Conservation (phyloP, 1,140 invertebrate species). For the Hormaphis cornu region DNA sequence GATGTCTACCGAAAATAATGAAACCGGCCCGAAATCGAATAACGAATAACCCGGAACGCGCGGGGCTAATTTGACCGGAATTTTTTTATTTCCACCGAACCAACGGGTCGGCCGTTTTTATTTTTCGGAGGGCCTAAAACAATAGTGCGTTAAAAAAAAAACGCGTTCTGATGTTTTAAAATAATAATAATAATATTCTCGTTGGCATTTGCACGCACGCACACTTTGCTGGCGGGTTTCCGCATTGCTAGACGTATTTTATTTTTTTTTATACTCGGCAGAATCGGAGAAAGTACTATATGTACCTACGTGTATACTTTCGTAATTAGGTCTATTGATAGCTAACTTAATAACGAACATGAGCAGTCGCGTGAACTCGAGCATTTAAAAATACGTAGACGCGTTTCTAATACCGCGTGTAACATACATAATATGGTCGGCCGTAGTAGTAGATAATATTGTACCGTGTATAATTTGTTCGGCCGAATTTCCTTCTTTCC, state of each 20-base stretch:
- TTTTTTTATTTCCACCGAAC: background rate
- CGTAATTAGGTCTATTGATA: constrained; percentile 21
- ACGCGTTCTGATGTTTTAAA: background rate
- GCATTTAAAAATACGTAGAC: background rate
- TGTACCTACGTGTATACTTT: background rate
- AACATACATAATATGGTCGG: no score
- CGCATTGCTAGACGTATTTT: constrained; percentile 28
- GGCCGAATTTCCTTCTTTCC: no score
- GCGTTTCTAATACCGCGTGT: no score
- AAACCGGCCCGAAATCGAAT: constrained; percentile 19
- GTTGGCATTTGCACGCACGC: background rate
- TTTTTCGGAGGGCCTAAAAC: constrained; percentile 13
- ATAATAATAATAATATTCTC: no score
- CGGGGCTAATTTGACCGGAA: constrained; percentile 30
- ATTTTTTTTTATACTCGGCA: constrained; percentile 4
- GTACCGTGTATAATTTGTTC: no score
- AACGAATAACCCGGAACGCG: background rate
- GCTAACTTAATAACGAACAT: constrained; percentile 3
- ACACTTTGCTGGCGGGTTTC: constrained; percentile 2
- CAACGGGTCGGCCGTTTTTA: constrained; percentile 10
- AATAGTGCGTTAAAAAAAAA: background rate
- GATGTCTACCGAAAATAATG: constrained; percentile 12
- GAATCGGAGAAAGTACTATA: background rate
- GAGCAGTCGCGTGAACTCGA: no score
- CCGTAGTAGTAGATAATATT: no score